Base-by-base conservation (phyloP, 2,113 vertebrate species). In the Shinisaurus crocodilurus region DNA sequence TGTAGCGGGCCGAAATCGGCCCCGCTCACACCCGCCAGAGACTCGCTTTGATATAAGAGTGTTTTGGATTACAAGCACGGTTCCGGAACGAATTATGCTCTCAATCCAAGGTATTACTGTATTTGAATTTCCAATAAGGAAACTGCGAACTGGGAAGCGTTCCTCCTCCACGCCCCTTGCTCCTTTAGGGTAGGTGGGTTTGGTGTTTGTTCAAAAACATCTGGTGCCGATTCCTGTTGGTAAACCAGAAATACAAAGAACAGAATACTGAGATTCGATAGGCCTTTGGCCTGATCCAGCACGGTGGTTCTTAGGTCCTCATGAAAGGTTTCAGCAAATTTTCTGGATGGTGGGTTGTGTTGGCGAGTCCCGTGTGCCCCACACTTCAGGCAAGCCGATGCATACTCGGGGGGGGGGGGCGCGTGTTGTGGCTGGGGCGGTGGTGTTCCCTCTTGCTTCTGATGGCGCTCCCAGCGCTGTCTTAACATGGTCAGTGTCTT, bases 51-150 rank as follows among this genome's bases (percentile, higher is more conserved):
- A n/a, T n/a, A n/a, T n/a, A n/a, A n/a, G n/a, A n/a, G n/a, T n/a
- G n/a, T n/a, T n/a, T n/a, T n/a, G n/a, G n/a, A n/a, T n/a, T n/a
- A n/a, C n/a, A n/a, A n/a, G n/a, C n/a, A n/a, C n/a, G n/a, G n/a
- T n/a, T n/a, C n/a, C n/a, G n/a, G n/a, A n/a, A n/a, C n/a, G n/a
- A n/a, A n/a, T n/a, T n/a, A n/a, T n/a, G n/a, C n/a, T n/a, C n/a
- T n/a, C n/a, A n/a, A n/a, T n/a, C n/a, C n/a, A n/a, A n/a, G n/a
- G n/a, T n/a, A n/a, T n/a, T n/a, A n/a, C n/a, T 93, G 95, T 95
- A 95, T 96, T 95, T 87, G 88, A 95, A 91, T 93, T 96, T 96
- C 95, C 92, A 88, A 37, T 94, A 95, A 95, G 91, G 90, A 65
- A 69, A 91, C 82, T 89, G 94, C 89, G 86, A 85, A 92, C 79